Evolutionary conservation across 2,113 vertebrate species (phyloP), one percentile per base, ranked within the genome.

Genomic region (Gasterosteus nipponicus): DNA sequence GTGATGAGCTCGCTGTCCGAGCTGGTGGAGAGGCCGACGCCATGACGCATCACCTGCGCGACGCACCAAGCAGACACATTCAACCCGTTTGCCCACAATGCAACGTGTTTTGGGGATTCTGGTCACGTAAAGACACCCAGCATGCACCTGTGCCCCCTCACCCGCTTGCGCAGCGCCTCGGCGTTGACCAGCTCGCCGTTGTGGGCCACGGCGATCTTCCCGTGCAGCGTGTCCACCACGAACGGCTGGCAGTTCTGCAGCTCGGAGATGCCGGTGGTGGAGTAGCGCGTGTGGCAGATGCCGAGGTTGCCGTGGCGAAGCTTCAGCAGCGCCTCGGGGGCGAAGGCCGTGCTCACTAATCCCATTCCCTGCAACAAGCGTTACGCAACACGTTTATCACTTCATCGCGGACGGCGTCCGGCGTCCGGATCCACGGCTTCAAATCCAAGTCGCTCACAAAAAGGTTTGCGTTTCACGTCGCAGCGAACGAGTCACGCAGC

Each of bases 241-340:
- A 99, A 99, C 9, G 98, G 98, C 87, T 99, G 98, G 87, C 98
- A 99, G 88, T 99, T 99, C 93, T 98, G 97, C 87, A 99, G 93
- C 86, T 98, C 98, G 1, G 97, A 98, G 69, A 95, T 96, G 56
- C 98, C 98, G 0, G 96, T 97, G 1, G 98, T 99, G 63, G 98
- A 98, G 19, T 99, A 99, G 60, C 98, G 96, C 0, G 97, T 99
- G 91, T 99, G 98, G 31, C 97, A 96, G 59, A 99, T 99, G 49
- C 98, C 98, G 1, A 99, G 95, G 89, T 98, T 99, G 69, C 96
- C 96, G 85, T 95, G 85, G 15, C 97, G 96, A 68, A 99, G 92
- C 73, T 98, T 98, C 89, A 95, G 95, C 64, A 99, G 93, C 63
- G 95, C 96, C 81, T 99, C 98, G 65, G 97, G 93, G 15, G 90